Base-by-base conservation (phyloP, 1,140 invertebrate species). In the Philotrypesis tridentata region DNA sequence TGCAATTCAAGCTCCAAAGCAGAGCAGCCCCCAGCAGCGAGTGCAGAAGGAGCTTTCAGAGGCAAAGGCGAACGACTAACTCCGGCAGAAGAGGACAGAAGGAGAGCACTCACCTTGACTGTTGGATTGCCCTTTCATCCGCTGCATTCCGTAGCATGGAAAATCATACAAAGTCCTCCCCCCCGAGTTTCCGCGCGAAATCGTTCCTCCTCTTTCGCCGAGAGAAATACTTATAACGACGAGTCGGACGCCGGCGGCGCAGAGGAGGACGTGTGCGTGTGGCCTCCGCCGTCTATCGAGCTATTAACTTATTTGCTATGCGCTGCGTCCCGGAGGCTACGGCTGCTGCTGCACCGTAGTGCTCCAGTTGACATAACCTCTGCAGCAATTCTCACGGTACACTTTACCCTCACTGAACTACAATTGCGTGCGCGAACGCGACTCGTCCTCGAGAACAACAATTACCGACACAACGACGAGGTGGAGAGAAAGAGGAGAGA, bases 51-150 rank as follows among this genome's bases (percentile, higher is more conserved):
- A 55, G 17, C 48, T 55, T 55, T 17, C 48, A 55, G 7, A 55
- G 21, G n/a, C n/a, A 55, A 17, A 2, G n/a, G n/a, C n/a, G 14
- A n/a, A 55, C 6, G 48, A 17, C 21, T 21, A 55, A 8, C 6
- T 55, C 6, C 21, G n/a, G 17, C 21, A 55, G n/a, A 55, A 6
- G 21, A 5, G 9, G 33, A 37, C 4, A 6, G 17, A 55, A 6
- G 48, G 7, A 1, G 21, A 55, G 25, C 14, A 55, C 89, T 90
- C 86, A 91, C 91, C 90, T 90, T 91, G 91, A 88, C 86, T 92
- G 85, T 96, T 96, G 93, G 95, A 94, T 94, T 96, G 96, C 94
- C 96, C 96, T 96, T 96, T 97, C 95, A 96, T 96, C 95, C 96
- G 96, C 96, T 97, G 93, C 89, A 92, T 92, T 89, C 89, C 90